Base-by-base conservation (phyloP, 2,113 vertebrate species). In the Xenus cinereus region DNA sequence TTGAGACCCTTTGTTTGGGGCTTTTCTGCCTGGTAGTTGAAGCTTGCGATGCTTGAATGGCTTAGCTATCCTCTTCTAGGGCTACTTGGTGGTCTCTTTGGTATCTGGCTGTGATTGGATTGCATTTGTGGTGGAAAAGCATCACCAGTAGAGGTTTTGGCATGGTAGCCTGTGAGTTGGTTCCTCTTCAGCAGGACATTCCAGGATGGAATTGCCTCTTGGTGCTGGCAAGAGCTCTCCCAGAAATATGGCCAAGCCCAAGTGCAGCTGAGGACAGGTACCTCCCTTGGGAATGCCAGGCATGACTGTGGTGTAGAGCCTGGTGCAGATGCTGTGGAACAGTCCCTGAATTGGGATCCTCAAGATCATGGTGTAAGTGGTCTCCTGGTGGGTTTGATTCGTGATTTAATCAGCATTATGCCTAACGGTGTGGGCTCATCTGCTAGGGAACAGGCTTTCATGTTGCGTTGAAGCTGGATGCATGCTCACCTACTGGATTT, bases 211-310 rank as follows among this genome's bases (percentile, higher is more conserved):
- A 51, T 72, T 81, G 33, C 56, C 33, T 45, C 56, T 50, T 1
- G 17, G 21, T 91, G 78, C 7, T 73, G 53, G 20, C 12, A 12
- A 33, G 35, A 32, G 14, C 80, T 87, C 43, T 92, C 26, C 72
- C 5, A 14, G 46, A 57, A 53, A 19, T 46, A 30, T 2, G 26
- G 57, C 81, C 92, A 72, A 43, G 66, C 71, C 57, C 43, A 62
- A 51, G 91, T 12, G 84, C 89, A 94, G 71, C 48, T 83, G 50
- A 93, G 92, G 93, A 75, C 81, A 41, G 0, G 1, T 3, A 27
- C 66, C 51, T 94, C 87, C 84, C 60, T 82, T 28, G 74, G 89
- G 94, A 97, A 87, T 64, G 43, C 39, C 32, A 63, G 84, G 33
- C 43, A 26, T 67, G 76, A 19, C 86, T 92, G 79, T 51, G 84